These are phyloP conservation scores for Telenomus remus DNA, from an alignment of 1,140 invertebrate species.

Conservation along the genomic window DNA sequence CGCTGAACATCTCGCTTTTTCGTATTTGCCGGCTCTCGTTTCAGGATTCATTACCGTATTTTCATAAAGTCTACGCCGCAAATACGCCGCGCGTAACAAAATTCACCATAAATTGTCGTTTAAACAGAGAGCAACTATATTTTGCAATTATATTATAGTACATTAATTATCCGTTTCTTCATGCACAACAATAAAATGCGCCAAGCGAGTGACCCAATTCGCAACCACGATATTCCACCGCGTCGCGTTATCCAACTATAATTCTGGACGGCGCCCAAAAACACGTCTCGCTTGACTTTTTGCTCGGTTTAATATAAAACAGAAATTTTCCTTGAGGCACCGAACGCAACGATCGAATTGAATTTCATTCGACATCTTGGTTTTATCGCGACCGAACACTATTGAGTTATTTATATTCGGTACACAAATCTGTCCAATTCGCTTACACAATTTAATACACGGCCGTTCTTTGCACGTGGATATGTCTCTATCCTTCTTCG, in stretches of 20 bases:
- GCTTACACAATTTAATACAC: slow-evolving; percentile 10
- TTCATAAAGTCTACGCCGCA: slow-evolving; percentile 22
- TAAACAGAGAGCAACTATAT: slow-evolving; percentile 33
- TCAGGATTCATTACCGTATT: slow-evolving; percentile 23
- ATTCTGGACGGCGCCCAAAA: slow-evolving; percentile 35
- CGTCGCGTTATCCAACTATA: slow-evolving; percentile 27
- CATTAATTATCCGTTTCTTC: slow-evolving; percentile 47
- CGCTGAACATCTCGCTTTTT: not conserved
- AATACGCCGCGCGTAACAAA: slow-evolving; percentile 11
- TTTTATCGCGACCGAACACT: slow-evolving; percentile 15
- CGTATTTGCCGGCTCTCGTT: slow-evolving; percentile 22
- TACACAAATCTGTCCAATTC: slow-evolving; percentile 13
- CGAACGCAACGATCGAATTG: slow-evolving; percentile 26
- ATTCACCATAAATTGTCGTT: slow-evolving; percentile 46
- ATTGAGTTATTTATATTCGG: slow-evolving; percentile 27
- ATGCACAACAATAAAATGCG: slow-evolving; percentile 33
- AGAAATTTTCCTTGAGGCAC: slow-evolving; percentile 21
- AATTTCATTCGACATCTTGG: slow-evolving; percentile 27
- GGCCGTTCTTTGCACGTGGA: too few species aligned
- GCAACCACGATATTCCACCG: slow-evolving; percentile 1
- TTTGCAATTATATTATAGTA: slow-evolving; percentile 43
- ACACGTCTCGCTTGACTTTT: slow-evolving; percentile 12
- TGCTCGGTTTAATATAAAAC: slow-evolving; percentile 39
- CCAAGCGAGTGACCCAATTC: slow-evolving; percentile 41
- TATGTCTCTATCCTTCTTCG: too few species aligned